Evolutionary conservation across 2,113 vertebrate species (phyloP), one percentile per base, ranked within the genome.

Genomic region (Zosterops hypoxanthus): DNA sequence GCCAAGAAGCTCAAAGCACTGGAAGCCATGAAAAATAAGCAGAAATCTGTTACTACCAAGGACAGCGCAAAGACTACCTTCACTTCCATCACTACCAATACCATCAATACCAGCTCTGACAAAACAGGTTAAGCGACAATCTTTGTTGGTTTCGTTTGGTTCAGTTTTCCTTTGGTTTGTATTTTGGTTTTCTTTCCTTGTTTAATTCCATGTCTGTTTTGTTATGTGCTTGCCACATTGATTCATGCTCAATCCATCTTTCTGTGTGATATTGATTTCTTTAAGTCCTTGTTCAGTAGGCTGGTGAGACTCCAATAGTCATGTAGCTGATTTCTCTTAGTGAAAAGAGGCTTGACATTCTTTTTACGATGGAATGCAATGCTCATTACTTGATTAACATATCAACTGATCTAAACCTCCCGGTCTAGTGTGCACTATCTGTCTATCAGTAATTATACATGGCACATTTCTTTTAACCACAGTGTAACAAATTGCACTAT

Each of bases 1-100:
- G 99, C 99, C 98, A 99, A 99, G 99, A 99, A 99, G 98, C 98
- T 99, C 97, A 99, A 99, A 99, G 98, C 99, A 98, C 98, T 99
- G 98, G 99, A 99, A 92, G 95, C 98, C 97, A 98, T 99, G 89
- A 99, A 99, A 98, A 99, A 98, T 97, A 99, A 99, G 98, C 98
- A 99, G 97, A 99, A 99, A 98, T 98, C 98, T 98, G 97, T 98
- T 79, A 96, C 97, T 98, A 98, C 98, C 98, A 99, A 98, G 98
- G 99, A 99, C 98, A 98, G 97, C 96, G 97, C 98, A 98, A 99
- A 98, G 98, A 98, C 98, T 97, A 96, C 98, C 98, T 98, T 98
- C 98, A 98, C 98, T 96, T 98, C 98, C 98, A 98, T 98, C 98
- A 98, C 98, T 98, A 95, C 98, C 98, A 98, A 97, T 98, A 97